Percentiles rank a stretch among this genome's conserved stretches.
phyloP scores from a whole-genome alignment of 2,797 vertebrate species.

The Arctocebus calabarensis region DNA sequence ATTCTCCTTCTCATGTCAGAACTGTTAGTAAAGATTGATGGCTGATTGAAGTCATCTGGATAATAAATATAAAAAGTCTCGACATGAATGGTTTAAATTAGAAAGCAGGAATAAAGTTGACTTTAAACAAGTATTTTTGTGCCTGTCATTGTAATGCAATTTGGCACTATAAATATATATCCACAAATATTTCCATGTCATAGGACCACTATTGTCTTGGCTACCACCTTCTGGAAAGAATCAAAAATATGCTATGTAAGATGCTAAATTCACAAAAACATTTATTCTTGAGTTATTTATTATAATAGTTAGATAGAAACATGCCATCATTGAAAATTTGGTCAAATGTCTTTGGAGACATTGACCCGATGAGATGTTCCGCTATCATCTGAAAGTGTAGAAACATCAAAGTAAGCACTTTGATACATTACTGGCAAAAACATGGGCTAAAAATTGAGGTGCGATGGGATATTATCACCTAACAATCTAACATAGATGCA shows the following conservation, averaged over 20 bases:
- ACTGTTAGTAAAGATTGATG: not conserved
- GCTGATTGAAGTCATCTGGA: not conserved
- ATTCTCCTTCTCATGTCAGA: not conserved
- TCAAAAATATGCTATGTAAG: not conserved
- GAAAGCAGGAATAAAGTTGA: not conserved
- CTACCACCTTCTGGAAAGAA: not conserved
- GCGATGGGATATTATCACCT: not conserved
- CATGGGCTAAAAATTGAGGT: not conserved
- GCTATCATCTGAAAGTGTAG: not conserved
- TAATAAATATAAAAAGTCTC: not conserved
- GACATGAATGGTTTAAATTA: constrained; percentile 9
- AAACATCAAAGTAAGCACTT: not conserved
- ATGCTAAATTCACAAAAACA: not conserved
- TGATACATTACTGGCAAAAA: not conserved
- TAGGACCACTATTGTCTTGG: not conserved
- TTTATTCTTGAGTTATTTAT: constrained; percentile 23
- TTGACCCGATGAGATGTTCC: not conserved
- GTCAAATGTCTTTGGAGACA: not conserved
- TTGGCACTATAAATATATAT: not conserved
- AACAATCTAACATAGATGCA: not conserved
- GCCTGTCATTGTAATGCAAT: not conserved
- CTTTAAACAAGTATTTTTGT: not conserved
- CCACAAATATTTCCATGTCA: not conserved
- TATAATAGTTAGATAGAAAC: not conserved
- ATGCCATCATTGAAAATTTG: not conserved